Percentiles rank a stretch among this genome's conserved stretches.
Evolutionary conservation across 1,140 invertebrate species (phyloP).

Genomic region (Arctopsyche grandis): DNA sequence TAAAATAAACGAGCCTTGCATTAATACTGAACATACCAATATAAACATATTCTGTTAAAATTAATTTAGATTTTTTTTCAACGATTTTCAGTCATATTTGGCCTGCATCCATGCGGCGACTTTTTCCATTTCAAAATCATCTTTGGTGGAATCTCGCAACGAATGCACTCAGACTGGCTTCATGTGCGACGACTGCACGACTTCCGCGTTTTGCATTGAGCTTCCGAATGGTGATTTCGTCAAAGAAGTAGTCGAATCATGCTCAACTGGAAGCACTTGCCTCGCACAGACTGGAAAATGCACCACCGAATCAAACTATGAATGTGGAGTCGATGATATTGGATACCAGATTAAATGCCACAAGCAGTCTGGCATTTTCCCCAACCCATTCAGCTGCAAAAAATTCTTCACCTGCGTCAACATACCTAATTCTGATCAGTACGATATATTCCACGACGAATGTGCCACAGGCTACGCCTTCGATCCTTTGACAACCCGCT

Average conservation of each 20-base stretch:
- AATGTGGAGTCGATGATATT: not conserved
- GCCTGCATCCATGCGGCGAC: not conserved
- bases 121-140: not conserved
- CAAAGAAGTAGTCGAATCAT: not conserved
- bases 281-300: conserved; percentile 23
- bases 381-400: conserved; percentile 61
- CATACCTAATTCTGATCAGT: not conserved
- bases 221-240: not conserved
- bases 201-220: not conserved
- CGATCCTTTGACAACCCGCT: conserved; percentile 35
- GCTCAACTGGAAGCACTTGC: not conserved
- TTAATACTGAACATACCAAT: no score
- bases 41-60: no score
- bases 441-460: no score
- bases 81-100: not conserved
- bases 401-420: conserved; percentile 59
- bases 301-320: not conserved
- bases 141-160: not conserved
- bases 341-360: conserved; percentile 27
- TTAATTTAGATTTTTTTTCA: conserved; percentile 2
- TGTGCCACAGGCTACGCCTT: conserved; percentile 20
- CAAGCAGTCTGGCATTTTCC: conserved; percentile 56
- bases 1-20: no score
- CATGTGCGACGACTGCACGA: conserved; percentile 32
- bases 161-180: conserved; percentile 19